Evolutionary conservation across 2,113 vertebrate genomes (phyloP).

Genomic region (Pitta sordida): DNA sequence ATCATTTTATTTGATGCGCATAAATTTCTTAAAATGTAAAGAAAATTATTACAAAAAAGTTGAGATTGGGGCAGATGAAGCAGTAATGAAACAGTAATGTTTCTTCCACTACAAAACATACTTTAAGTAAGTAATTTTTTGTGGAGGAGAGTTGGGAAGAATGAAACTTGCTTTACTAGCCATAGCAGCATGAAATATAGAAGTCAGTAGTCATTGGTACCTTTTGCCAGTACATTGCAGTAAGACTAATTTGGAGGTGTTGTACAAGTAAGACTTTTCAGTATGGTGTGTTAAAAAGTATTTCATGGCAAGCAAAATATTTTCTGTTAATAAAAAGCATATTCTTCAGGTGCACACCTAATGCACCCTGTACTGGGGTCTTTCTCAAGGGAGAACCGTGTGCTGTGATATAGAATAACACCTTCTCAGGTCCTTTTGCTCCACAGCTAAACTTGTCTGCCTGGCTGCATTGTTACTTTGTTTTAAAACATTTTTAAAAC

Average conservation of each 20-base stretch:
- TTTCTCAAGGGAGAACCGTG: background rate
- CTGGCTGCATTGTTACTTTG: background rate
- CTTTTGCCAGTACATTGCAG: background rate
- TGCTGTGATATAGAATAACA: background rate
- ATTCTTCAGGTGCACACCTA: background rate
- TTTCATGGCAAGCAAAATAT: background rate
- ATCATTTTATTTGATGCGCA: conserved; percentile 4
- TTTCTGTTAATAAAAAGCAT: background rate
- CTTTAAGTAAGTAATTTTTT: background rate
- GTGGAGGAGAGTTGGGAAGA: background rate
- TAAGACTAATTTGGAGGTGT: background rate
- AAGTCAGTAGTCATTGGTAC: background rate
- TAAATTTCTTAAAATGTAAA: conserved; percentile 29
- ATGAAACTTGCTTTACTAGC: background rate
- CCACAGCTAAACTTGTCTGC: background rate
- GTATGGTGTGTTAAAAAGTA: background rate
- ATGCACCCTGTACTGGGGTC: background rate
- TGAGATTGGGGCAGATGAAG: background rate
- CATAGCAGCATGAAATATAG: background rate
- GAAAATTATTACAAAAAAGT: background rate
- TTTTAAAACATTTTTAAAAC: background rate
- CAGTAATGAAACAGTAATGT: background rate
- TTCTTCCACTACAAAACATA: background rate
- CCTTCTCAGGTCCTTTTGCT: background rate
- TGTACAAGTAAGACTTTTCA: background rate